Percentiles rank a stretch among this genome's conserved stretches.
Evolutionary conservation across 1,140 invertebrate species (phyloP).

Genomic region (Trissolcus basalis): DNA sequence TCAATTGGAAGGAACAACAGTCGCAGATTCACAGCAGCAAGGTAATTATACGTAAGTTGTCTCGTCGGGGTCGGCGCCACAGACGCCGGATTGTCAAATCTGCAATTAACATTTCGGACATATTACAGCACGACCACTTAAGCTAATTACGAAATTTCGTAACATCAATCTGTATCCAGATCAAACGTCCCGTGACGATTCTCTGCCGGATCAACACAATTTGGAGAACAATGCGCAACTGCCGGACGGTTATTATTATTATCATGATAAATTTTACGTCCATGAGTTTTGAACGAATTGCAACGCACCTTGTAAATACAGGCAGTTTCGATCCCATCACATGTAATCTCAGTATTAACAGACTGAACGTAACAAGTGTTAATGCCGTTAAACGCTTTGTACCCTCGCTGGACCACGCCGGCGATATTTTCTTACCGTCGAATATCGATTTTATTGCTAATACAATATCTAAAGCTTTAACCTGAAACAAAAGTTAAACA

Average conservation of each 20-base stretch:
- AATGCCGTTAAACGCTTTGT: slow-evolving; percentile 86
- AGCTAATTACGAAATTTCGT: slow-evolving; percentile 46
- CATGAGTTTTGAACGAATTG: neutral
- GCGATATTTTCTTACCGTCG: slow-evolving; percentile 80
- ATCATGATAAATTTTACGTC: too few relatives aligned
- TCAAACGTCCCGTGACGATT: slow-evolving; percentile 38
- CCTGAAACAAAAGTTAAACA: slow-evolving; percentile 74
- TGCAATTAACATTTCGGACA: slow-evolving; percentile 68
- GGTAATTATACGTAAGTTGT: slow-evolving; percentile 95
- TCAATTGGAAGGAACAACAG: slow-evolving; percentile 91
- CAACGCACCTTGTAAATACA: slow-evolving; percentile 89
- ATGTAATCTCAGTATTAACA: slow-evolving; percentile 90
- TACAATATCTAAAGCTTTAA: slow-evolving; percentile 81
- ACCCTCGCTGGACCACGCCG: slow-evolving; percentile 83
- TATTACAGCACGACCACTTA: slow-evolving; percentile 49
- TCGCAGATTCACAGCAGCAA: slow-evolving; percentile 93
- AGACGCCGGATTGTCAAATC: slow-evolving; percentile 95
- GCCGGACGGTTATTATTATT: neutral
- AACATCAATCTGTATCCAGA: slow-evolving; percentile 40
- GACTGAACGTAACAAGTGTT: slow-evolving; percentile 85
- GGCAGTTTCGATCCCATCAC: slow-evolving; percentile 97
- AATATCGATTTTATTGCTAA: slow-evolving; percentile 79
- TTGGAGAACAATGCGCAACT: slow-evolving; percentile 16
- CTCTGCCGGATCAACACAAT: slow-evolving; percentile 27
- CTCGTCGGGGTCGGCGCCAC: slow-evolving; percentile 85